Conservation (phyloP, 1,140 invertebrate species). For the Aethina tumida region DNA sequence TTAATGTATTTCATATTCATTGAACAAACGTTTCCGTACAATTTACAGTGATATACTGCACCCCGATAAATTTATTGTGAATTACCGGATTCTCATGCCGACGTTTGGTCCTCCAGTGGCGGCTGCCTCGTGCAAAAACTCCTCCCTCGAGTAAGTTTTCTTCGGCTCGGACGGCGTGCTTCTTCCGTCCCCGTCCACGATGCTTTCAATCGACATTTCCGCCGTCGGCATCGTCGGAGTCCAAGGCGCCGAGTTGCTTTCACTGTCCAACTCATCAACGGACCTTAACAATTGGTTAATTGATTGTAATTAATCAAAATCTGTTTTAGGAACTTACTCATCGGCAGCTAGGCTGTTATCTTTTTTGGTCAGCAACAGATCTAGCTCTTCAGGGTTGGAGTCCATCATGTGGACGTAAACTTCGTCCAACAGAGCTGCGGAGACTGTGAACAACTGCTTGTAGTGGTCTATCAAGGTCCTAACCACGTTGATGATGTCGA, state of each 20-base stretch:
- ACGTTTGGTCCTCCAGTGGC: conserved; percentile 51
- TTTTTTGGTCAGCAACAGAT: conserved; percentile 49
- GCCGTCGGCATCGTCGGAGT: conserved; percentile 23
- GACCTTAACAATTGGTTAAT: conserved; percentile 17
- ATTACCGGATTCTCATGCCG: conserved; percentile 37
- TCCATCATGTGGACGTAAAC: conserved; percentile 79
- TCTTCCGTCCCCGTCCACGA: conserved; percentile 20
- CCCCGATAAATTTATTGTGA: no score
- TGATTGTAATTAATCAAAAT: no score
- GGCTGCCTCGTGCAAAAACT: conserved; percentile 60
- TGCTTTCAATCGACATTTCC: conserved; percentile 28
- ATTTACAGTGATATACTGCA: no score
- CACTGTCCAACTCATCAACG: conserved; percentile 30
- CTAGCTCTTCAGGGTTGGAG: conserved; percentile 65
- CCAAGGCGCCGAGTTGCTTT: conserved; percentile 31
- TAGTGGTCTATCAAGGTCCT: conserved; percentile 72
- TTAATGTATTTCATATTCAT: no score
- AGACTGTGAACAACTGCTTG: conserved; percentile 62
- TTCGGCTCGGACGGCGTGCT: conserved; percentile 31
- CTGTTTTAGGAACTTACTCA: conserved; percentile 37
- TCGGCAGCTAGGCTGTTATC: conserved; percentile 37
- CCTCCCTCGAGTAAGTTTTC: conserved; percentile 56
- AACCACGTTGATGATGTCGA: conserved; percentile 83
- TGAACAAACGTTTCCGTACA: no score
- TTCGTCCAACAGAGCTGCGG: conserved; percentile 72